Conservation (phyloP, 2,113 vertebrate genomes). For the Mungos mungo region DNA sequence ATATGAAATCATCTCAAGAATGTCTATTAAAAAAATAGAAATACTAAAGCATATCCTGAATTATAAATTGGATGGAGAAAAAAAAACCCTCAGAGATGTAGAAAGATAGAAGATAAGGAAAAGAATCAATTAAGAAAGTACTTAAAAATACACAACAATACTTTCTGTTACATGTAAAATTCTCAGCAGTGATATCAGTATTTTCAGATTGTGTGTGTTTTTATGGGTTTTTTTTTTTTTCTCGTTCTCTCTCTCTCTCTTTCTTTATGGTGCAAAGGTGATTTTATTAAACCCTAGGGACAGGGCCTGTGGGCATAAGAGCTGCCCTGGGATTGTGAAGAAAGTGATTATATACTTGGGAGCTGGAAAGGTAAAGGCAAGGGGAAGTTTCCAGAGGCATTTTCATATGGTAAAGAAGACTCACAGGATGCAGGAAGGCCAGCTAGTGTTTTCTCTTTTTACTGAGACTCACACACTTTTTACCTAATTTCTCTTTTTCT, state of each 20-base stretch:
- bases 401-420: too few species aligned
- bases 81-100: neutral
- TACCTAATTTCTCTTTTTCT: neutral
- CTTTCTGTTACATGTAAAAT: neutral
- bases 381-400: too few species aligned
- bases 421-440: too few species aligned
- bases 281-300: too few species aligned
- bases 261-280: neutral
- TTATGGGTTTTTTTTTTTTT: neutral
- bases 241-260: too few species aligned
- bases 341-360: too few species aligned
- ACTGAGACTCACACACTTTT: neutral
- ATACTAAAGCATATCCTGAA: neutral
- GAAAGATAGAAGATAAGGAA: neutral
- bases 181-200: neutral
- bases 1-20: neutral
- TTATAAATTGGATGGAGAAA: neutral
- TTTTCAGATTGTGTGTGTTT: neutral
- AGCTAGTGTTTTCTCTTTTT: neutral
- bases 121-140: neutral
- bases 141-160: neutral
- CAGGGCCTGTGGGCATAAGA: too few species aligned
- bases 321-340: too few species aligned
- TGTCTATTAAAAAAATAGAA: neutral
- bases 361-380: too few species aligned